Evolutionary conservation across 2,113 vertebrate species (phyloP), one percentile per base, ranked within the genome.

Genomic region (Zosterops borbonicus): DNA sequence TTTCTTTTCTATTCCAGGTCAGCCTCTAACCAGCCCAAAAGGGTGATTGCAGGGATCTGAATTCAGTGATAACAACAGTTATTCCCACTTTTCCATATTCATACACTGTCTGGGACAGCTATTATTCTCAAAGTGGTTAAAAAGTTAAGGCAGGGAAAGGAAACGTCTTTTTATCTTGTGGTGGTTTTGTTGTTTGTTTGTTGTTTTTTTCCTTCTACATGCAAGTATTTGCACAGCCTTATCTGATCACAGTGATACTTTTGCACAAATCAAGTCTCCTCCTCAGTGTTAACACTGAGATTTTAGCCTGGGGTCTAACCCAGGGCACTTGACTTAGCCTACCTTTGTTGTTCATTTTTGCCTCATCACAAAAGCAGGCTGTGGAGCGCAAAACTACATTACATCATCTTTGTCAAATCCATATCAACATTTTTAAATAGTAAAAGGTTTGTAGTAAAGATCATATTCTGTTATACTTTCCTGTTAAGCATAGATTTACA

Each of bases 361-460:
- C 41, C 14, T 80, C 14, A 6, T 33, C n/a, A 53, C 22, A 69
- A 64, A 86, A 73, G 33, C 37, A 56, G 27, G 2, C 29, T 42
- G 6, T 80, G 0, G 19, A 73, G 20, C 29, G 20, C 19, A 24
- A 1, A 12, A 4, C 25, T 60, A 5, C 12, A 3, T 58, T 49
- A 29, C 21, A 56, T 24, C 19, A 31, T 19, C 9, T 77, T 87
- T 35, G 10, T 75, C 28, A 63, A 78, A 58, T 88, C 17, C 7
- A 0, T 44, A 44, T 29, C 31, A 33, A 37, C 0, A 0, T 70
- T 94, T 81, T 67, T 27, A 82, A 62, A 19, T 67, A 35, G 29
- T n/a, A 53, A 53, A 75, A 47, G 12, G 7, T 74, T 82, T 67
- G 12, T 88, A n/a, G 19, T 75, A 74, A 80, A 62, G 41, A n/a